Conservation (phyloP, 2,113 vertebrate species). For the Malurus alboscapulatus region DNA sequence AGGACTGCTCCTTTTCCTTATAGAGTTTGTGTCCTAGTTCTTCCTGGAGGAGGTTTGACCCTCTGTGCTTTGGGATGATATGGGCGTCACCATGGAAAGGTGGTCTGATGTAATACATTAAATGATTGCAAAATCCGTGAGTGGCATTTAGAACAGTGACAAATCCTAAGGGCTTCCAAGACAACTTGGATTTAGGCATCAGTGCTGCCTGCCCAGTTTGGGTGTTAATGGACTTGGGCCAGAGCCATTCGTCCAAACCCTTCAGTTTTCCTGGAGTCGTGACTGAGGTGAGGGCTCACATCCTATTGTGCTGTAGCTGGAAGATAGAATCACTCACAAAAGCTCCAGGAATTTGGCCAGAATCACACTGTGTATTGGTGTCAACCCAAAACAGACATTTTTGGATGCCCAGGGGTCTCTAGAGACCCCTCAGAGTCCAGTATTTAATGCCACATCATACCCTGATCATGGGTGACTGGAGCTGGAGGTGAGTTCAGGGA, state of each 20-base stretch:
- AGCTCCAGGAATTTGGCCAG: background rate
- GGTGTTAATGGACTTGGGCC: background rate
- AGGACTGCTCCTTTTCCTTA: background rate
- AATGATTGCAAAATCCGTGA: background rate
- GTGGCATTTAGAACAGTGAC: background rate
- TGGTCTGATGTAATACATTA: background rate
- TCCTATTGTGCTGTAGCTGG: background rate
- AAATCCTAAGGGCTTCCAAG: background rate
- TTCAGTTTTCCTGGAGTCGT: background rate
- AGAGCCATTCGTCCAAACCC: background rate
- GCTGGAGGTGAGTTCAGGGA: background rate
- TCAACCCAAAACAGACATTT: background rate
- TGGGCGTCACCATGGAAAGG: background rate
- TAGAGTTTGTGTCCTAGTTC: background rate
- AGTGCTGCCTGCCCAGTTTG: background rate
- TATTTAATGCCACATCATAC: background rate
- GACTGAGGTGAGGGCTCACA: background rate
- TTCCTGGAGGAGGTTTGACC: background rate
- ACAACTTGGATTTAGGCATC: background rate
- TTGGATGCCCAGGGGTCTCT: background rate
- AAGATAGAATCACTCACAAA: background rate
- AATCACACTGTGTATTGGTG: background rate
- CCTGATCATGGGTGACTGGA: accelerated
- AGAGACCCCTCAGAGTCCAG: background rate
- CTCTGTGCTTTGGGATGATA: background rate